A percentile compares a stretch with the other conserved stretches of the same genome.
Evolutionary conservation across 2,797 vertebrate species (phyloP).

Genomic region (Nannoperca australis): DNA sequence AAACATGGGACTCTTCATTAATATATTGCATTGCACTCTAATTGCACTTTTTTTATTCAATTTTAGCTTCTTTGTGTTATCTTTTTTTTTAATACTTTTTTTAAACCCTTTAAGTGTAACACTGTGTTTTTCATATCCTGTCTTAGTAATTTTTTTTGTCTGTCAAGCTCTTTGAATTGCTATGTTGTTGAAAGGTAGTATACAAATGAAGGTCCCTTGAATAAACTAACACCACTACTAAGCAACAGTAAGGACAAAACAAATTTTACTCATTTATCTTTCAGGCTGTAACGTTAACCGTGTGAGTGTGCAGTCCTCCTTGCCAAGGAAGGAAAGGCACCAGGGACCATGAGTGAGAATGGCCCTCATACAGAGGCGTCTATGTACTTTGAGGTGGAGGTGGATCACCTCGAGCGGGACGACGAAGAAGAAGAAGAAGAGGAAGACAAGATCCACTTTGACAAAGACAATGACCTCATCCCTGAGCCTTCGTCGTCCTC

Average conservation of each 20-base stretch:
- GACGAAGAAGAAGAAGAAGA: slow-evolving; percentile 91
- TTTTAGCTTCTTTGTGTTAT: neutral
- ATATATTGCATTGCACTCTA: neutral
- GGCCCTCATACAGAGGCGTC: slow-evolving; percentile 89
- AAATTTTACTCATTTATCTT: slow-evolving; percentile 29
- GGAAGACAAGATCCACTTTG: slow-evolving; percentile 89
- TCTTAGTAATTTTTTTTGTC: neutral
- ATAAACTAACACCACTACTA: neutral
- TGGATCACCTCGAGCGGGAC: slow-evolving; percentile 77
- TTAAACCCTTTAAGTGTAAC: neutral
- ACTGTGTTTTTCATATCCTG: neutral
- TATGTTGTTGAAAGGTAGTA: neutral
- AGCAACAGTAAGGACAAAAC: neutral
- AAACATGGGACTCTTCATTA: neutral
- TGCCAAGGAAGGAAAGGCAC: slow-evolving; percentile 77
- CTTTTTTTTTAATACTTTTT: neutral
- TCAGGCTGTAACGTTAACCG: slow-evolving; percentile 40
- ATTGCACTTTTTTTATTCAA: neutral
- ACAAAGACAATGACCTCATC: slow-evolving; percentile 87
- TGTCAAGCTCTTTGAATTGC: slow-evolving; percentile 8
- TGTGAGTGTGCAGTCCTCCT: slow-evolving; percentile 66
- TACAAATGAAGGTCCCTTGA: neutral
- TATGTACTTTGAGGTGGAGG: slow-evolving; percentile 91
- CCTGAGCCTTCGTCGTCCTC: slow-evolving; percentile 89
- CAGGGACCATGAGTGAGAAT: slow-evolving; percentile 94